Percentiles rank a stretch among this genome's conserved stretches.
Conservation (phyloP, 2,888 invertebrate species). For the Drosophila tanythrix region DNA sequence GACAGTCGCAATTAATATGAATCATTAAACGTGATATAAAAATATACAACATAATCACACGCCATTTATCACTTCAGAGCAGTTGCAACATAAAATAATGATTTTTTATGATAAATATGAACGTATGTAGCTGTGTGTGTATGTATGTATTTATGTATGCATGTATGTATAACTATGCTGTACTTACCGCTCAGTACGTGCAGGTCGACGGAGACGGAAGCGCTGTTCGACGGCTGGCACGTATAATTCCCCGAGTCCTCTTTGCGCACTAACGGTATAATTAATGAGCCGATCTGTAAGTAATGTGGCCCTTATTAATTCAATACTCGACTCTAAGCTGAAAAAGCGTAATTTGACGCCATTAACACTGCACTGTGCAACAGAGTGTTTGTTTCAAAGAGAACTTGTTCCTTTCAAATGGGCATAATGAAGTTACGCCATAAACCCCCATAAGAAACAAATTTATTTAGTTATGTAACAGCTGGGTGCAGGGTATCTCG, state of each 20-base stretch:
- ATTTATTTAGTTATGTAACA: not conserved
- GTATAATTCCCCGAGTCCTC: slow-evolving; percentile 92
- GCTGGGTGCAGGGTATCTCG: not conserved
- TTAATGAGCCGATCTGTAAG: slow-evolving; percentile 84
- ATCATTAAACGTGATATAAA: slow-evolving; percentile 71
- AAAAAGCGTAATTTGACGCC: slow-evolving; percentile 8
- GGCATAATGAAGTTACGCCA: not conserved
- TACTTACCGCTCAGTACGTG: slow-evolving; percentile 94
- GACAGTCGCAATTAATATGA: slow-evolving; percentile 78
- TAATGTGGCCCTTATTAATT: slow-evolving; percentile 44
- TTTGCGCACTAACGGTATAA: slow-evolving; percentile 85
- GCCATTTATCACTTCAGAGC: slow-evolving; percentile 23
- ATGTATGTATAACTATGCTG: not conserved
- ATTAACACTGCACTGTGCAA: slow-evolving; percentile 8
- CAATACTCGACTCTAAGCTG: slow-evolving; percentile 23
- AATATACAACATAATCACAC: slow-evolving; percentile 44
- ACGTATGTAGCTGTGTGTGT: not conserved
- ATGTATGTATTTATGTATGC: not conserved
- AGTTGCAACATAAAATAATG: slow-evolving; percentile 4
- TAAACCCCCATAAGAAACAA: not conserved
- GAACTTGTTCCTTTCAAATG: not conserved
- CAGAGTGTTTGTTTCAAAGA: not conserved
- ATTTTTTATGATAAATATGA: not conserved
- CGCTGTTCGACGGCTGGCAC: slow-evolving; percentile 96
- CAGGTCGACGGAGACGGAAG: slow-evolving; percentile 94